Conservation (phyloP, 2,888 invertebrate species). For the Drosophila macrothrix region DNA sequence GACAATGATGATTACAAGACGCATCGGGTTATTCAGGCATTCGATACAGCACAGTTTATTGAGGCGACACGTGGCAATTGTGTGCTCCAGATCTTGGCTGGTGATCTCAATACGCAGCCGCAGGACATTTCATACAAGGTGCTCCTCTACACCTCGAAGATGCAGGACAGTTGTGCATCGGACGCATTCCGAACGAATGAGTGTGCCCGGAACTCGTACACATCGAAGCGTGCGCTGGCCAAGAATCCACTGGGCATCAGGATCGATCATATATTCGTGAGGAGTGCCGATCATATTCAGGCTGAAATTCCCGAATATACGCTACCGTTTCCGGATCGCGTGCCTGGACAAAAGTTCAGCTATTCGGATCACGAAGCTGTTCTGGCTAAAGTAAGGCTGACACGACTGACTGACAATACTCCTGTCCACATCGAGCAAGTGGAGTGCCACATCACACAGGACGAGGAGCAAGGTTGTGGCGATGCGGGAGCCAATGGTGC, state of each 20-base stretch:
- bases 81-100: conserved; percentile 94
- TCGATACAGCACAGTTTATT: conserved; percentile 97
- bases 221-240: conserved; percentile 86
- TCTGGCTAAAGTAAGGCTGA: conserved; percentile 86
- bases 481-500: not conserved
- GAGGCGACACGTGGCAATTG: conserved; percentile 91
- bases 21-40: conserved; percentile 96
- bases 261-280: conserved; percentile 95
- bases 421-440: conserved; percentile 35
- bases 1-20: conserved; percentile 95
- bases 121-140: conserved; percentile 92
- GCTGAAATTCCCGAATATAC: conserved; percentile 87
- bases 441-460: conserved; percentile 24
- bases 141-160: conserved; percentile 87
- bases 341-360: conserved; percentile 90
- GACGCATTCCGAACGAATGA: conserved; percentile 90
- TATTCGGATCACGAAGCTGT: conserved; percentile 97
- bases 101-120: conserved; percentile 97
- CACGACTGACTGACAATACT: conserved; percentile 7
- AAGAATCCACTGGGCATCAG: conserved; percentile 91
- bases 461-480: conserved; percentile 18
- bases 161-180: conserved; percentile 86
- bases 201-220: conserved; percentile 92
- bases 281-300: conserved; percentile 79
- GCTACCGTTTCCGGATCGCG: conserved; percentile 90